A percentile compares a stretch with the other conserved stretches of the same genome.
phyloP scores from a whole-genome alignment of 2,888 invertebrate genomes.

The Rutpela maculata region DNA sequence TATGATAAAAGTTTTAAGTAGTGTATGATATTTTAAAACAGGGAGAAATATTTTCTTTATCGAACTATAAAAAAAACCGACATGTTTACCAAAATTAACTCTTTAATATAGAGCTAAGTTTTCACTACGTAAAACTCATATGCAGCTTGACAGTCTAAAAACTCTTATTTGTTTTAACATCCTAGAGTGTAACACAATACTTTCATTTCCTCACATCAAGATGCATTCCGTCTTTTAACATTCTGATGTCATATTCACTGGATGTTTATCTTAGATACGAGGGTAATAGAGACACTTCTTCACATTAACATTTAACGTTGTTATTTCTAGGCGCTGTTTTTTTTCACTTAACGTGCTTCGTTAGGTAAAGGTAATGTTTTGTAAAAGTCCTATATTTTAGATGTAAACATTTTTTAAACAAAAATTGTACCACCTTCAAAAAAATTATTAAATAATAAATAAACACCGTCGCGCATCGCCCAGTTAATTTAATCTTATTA shows the following conservation, averaged over 20 bases:
- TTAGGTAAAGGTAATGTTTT: too few species aligned
- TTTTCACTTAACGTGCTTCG: too few species aligned
- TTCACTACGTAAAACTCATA: background rate
- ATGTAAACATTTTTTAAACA: too few species aligned
- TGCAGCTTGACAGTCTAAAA: slow-evolving; percentile 8
- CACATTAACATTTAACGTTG: background rate
- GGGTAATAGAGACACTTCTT: background rate
- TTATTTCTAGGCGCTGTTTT: background rate
- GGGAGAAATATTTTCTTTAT: too few species aligned
- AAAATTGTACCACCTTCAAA: too few species aligned
- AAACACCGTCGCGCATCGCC: too few species aligned
- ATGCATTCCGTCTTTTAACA: slow-evolving; percentile 21
- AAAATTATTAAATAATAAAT: too few species aligned
- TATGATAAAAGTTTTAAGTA: too few species aligned
- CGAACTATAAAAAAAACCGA: too few species aligned
- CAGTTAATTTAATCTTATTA: too few species aligned
- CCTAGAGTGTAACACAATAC: slow-evolving; percentile 22
- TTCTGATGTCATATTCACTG: slow-evolving; percentile 24
- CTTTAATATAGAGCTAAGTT: background rate
- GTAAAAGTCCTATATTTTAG: too few species aligned
- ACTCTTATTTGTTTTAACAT: slow-evolving; percentile 29
- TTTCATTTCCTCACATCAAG: slow-evolving; percentile 30
- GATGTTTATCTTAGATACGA: slow-evolving; percentile 8
- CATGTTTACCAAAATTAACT: background rate
- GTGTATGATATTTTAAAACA: too few species aligned